Evolutionary conservation across 2,888 invertebrate genomes (phyloP).

Genomic region (Agonum fuliginosum): DNA sequence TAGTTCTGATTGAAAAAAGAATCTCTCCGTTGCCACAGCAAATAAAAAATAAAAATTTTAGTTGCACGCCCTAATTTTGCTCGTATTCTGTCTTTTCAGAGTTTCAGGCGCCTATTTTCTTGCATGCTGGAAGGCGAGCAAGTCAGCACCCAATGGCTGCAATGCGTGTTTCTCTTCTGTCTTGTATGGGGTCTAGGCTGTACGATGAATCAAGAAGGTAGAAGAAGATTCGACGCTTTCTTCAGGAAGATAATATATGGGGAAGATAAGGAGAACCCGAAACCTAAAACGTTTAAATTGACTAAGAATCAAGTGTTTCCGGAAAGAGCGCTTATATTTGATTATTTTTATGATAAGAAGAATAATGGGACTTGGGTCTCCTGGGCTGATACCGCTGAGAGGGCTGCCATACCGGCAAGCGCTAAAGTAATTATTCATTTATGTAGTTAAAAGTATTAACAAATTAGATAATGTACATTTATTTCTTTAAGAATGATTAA

Average conservation of each 20-base stretch:
- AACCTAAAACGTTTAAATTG: conserved; percentile 91
- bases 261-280: conserved; percentile 81
- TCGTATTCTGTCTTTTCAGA: no score
- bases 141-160: conserved; percentile 90
- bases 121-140: conserved; percentile 83
- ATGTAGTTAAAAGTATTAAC: no score
- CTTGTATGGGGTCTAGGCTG: conserved; percentile 92
- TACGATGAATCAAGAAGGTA: conserved; percentile 83
- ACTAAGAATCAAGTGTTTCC: conserved; percentile 93
- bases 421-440: conserved; percentile 73
- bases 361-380: conserved; percentile 86
- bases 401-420: conserved; percentile 74
- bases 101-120: conserved; percentile 83
- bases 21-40: no score
- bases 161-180: conserved; percentile 89
- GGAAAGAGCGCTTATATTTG: conserved; percentile 88
- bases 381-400: conserved; percentile 83
- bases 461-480: no score
- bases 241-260: conserved; percentile 88
- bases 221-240: conserved; percentile 84
- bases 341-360: conserved; percentile 92
- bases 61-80: no score
- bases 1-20: no score
- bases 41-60: no score
- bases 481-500: not conserved